These are phyloP conservation scores for Drosophila helvetica DNA, from an alignment of 2,888 invertebrate genomes.

Conservation along the genomic window DNA sequence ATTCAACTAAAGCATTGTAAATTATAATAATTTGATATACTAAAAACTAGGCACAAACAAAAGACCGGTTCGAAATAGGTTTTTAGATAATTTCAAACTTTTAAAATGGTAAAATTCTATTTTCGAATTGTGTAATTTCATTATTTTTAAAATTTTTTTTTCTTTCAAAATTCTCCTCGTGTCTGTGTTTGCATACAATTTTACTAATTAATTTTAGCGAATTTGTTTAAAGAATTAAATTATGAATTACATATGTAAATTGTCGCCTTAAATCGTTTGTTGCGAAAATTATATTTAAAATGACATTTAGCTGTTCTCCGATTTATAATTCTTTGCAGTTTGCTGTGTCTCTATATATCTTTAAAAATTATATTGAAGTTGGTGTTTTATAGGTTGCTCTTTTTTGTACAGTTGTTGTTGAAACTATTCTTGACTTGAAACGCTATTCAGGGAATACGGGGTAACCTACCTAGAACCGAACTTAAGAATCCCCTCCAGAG, in stretches of 20 bases:
- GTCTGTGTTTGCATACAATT: conserved; percentile 57
- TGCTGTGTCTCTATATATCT: conserved; percentile 9
- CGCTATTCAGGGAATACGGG: neutral
- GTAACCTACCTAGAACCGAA: neutral
- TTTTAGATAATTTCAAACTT: neutral
- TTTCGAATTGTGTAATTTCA: conserved; percentile 10
- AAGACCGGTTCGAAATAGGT: conserved; percentile 18
- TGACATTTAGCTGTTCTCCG: conserved; percentile 45
- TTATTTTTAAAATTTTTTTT: conserved; percentile 10
- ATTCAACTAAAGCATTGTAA: conserved; percentile 66
- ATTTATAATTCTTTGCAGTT: conserved; percentile 18
- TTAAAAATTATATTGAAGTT: conserved; percentile 43
- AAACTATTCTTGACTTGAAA: conserved; percentile 19
- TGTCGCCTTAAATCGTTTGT: conserved; percentile 37
- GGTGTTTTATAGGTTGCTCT: conserved; percentile 17
- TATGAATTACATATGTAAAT: conserved; percentile 49
- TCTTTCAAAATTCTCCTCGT: conserved; percentile 8
- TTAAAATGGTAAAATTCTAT: neutral
- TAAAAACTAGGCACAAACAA: conserved; percentile 32
- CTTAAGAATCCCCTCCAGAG: neutral
- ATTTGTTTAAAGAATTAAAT: conserved; percentile 60
- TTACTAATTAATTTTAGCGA: conserved; percentile 69
- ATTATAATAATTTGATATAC: conserved; percentile 38
- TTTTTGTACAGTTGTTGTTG: conserved; percentile 42
- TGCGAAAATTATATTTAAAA: conserved; percentile 36